A percentile compares a stretch with the other conserved stretches of the same genome.
phyloP scores from a whole-genome alignment of 2,113 vertebrate species.

The Rynchops niger region DNA sequence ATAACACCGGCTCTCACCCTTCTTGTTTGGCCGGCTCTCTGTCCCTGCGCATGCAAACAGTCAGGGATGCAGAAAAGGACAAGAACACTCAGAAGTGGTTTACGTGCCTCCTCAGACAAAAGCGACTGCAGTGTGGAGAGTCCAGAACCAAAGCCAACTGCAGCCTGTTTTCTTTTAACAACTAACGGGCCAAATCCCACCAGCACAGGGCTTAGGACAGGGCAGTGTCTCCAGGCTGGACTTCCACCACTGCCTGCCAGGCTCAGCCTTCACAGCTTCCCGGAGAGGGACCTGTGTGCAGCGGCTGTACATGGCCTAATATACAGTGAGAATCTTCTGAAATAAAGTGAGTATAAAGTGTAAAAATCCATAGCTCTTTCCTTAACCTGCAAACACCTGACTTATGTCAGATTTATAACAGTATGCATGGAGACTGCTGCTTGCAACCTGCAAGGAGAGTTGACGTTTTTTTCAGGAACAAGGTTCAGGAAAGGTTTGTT shows the following conservation, averaged over 20 bases:
- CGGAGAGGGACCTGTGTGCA: background rate
- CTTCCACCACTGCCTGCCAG: background rate
- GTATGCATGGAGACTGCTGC: background rate
- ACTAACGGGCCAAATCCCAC: background rate
- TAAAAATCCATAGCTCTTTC: background rate
- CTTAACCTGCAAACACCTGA: background rate
- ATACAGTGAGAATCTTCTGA: background rate
- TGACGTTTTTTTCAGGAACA: background rate
- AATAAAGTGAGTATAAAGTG: background rate
- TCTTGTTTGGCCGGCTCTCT: background rate
- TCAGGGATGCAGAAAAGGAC: background rate
- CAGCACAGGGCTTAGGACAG: background rate
- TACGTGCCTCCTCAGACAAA: background rate
- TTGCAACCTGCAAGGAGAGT: background rate
- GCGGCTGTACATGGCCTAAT: background rate
- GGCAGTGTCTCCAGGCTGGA: background rate
- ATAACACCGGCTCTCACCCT: background rate
- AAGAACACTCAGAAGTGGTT: background rate
- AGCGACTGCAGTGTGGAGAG: background rate
- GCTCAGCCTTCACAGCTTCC: background rate
- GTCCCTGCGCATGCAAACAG: background rate
- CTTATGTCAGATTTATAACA: background rate
- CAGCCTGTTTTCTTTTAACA: background rate
- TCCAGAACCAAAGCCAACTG: background rate
- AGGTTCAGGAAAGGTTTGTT: background rate